phyloP scores from a whole-genome alignment of 2,888 invertebrate species.

The Rhagophthalmus giganteus region DNA sequence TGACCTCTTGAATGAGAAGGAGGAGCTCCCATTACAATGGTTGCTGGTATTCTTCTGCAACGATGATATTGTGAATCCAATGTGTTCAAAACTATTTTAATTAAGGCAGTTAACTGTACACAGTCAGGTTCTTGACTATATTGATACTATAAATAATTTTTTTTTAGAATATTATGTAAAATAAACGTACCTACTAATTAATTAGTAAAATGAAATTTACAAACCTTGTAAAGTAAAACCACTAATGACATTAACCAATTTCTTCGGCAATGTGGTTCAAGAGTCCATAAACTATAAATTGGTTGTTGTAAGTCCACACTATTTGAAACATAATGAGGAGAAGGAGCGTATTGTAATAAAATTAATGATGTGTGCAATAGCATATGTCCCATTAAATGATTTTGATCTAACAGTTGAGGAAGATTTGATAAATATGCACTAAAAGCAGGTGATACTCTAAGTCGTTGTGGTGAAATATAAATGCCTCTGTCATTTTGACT shows the following conservation, averaged over 20 bases:
- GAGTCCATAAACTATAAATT: slow-evolving; percentile 83
- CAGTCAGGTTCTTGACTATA: slow-evolving; percentile 73
- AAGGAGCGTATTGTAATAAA: slow-evolving; percentile 81
- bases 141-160: slow-evolving; percentile 64
- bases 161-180: slow-evolving; percentile 1
- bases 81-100: slow-evolving; percentile 89
- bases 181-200: no score
- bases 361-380: slow-evolving; percentile 83
- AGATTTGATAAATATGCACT: slow-evolving; percentile 93
- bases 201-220: no score
- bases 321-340: slow-evolving; percentile 65
- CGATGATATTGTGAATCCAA: slow-evolving; percentile 90
- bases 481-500: slow-evolving; percentile 89
- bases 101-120: slow-evolving; percentile 74
- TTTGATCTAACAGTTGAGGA: slow-evolving; percentile 93
- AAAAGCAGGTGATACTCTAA: slow-evolving; percentile 91
- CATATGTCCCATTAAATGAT: slow-evolving; percentile 89
- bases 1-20: slow-evolving; percentile 70
- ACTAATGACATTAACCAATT: slow-evolving; percentile 93
- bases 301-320: slow-evolving; percentile 65
- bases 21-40: slow-evolving; percentile 74
- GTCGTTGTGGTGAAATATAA: slow-evolving; percentile 82
- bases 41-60: slow-evolving; percentile 82
- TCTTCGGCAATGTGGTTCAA: slow-evolving; percentile 84
- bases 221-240: slow-evolving; percentile 93